A percentile compares a stretch with the other conserved stretches of the same genome.
Evolutionary conservation across 2,797 vertebrate species (phyloP).

Genomic region (Xenops minutus): DNA sequence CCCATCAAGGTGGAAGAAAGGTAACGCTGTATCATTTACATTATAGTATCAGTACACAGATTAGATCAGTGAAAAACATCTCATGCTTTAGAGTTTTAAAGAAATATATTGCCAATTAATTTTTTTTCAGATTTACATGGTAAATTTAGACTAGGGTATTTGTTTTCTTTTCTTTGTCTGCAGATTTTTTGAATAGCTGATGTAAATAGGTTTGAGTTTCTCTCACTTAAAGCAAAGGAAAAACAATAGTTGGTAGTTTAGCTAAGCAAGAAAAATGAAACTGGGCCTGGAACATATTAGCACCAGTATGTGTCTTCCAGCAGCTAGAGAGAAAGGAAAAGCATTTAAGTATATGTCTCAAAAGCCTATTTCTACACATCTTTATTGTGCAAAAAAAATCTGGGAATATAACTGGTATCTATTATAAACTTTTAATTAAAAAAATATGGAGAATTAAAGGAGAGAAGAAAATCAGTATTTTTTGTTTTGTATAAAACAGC

Average conservation of each 20-base stretch:
- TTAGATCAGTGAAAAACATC: neutral
- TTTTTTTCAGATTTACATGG: neutral
- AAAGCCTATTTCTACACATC: neutral
- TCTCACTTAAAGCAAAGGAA: neutral
- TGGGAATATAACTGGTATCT: neutral
- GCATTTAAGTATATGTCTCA: neutral
- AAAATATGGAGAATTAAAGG: neutral
- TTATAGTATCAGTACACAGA: neutral
- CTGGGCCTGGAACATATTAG: neutral
- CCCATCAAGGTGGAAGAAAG: neutral
- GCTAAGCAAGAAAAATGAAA: neutral
- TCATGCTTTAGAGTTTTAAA: neutral
- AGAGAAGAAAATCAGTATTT: neutral
- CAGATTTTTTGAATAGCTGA: neutral
- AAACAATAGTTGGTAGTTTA: neutral
- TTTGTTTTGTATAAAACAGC: neutral
- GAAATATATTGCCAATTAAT: neutral
- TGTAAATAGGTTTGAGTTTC: neutral
- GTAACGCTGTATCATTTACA: neutral
- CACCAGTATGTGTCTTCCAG: neutral
- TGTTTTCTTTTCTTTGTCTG: neutral
- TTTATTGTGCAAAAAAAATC: conserved; percentile 25
- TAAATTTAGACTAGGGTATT: neutral
- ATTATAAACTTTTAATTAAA: neutral
- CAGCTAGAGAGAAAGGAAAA: neutral